Conservation (phyloP, 2,113 vertebrate species). For the Mormyrus lacerda region DNA sequence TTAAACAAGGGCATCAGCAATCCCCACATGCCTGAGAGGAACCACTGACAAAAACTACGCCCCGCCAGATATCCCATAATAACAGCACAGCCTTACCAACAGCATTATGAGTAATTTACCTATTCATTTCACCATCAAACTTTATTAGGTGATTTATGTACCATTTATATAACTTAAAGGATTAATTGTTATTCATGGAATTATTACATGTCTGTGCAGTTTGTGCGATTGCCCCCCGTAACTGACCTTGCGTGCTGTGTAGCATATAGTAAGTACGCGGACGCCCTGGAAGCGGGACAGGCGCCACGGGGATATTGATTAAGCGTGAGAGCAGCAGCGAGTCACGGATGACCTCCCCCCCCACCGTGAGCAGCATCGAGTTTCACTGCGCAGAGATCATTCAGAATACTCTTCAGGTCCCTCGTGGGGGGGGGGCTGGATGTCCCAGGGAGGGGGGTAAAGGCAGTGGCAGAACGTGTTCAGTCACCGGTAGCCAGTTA, state of each 20-base stretch:
- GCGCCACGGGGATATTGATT: background rate
- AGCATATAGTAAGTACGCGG: background rate
- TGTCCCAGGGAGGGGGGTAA: background rate
- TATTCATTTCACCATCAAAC: background rate
- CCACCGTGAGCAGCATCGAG: background rate
- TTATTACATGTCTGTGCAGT: background rate
- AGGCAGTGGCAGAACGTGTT: background rate
- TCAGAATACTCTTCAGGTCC: background rate
- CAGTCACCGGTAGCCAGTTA: background rate
- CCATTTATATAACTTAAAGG: background rate
- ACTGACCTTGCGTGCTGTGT: background rate
- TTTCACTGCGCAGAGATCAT: background rate
- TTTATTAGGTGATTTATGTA: background rate
- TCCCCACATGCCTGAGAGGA: background rate
- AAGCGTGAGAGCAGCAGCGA: background rate
- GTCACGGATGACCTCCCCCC: background rate
- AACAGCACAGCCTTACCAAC: background rate
- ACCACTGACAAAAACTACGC: background rate
- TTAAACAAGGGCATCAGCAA: slow-evolving; percentile 17
- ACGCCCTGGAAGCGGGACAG: background rate
- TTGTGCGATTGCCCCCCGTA: background rate
- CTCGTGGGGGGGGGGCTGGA: background rate
- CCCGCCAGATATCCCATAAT: background rate
- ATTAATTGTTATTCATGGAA: background rate
- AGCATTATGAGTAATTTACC: background rate